Percentiles rank a stretch among this genome's conserved stretches.
Conservation (phyloP, 2,888 invertebrate species). For the Hylaea fasciaria region DNA sequence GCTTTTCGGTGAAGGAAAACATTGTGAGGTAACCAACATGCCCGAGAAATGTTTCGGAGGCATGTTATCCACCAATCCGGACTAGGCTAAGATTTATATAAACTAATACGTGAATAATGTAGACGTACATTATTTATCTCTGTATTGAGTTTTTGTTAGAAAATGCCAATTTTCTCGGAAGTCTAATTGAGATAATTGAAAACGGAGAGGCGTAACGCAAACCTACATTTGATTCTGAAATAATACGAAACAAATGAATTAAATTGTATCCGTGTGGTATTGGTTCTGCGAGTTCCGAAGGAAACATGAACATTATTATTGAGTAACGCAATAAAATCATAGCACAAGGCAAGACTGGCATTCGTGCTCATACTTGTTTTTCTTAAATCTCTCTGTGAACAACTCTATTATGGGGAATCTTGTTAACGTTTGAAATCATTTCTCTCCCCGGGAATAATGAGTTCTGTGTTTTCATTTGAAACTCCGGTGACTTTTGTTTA, state of each 20-base stretch:
- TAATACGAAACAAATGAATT: conserved; percentile 24
- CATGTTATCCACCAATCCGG: no score
- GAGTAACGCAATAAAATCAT: conserved; percentile 63
- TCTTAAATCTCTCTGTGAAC: conserved; percentile 81
- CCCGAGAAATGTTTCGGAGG: no score
- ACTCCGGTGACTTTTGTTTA: conserved; percentile 84
- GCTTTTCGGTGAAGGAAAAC: no score
- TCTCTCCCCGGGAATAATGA: conserved; percentile 81
- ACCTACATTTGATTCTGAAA: conserved; percentile 31
- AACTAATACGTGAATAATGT: no score
- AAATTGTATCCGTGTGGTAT: conserved; percentile 6
- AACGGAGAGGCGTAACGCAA: conserved; percentile 20
- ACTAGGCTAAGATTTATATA: no score
- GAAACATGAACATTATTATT: conserved; percentile 34
- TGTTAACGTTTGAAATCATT: conserved; percentile 84
- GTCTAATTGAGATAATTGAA: conserved; percentile 33
- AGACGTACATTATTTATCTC: no score
- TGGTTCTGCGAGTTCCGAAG: conserved; percentile 21
- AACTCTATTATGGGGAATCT: conserved; percentile 82
- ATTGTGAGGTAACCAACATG: no score
- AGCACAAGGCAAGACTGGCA: conserved; percentile 53
- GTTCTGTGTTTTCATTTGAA: conserved; percentile 83
- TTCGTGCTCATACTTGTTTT: conserved; percentile 74
- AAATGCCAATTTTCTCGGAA: conserved; percentile 19
- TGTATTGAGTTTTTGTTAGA: neutral